Base-by-base conservation (phyloP, 2,113 vertebrate genomes). In the Paramormyrops kingsleyae region DNA sequence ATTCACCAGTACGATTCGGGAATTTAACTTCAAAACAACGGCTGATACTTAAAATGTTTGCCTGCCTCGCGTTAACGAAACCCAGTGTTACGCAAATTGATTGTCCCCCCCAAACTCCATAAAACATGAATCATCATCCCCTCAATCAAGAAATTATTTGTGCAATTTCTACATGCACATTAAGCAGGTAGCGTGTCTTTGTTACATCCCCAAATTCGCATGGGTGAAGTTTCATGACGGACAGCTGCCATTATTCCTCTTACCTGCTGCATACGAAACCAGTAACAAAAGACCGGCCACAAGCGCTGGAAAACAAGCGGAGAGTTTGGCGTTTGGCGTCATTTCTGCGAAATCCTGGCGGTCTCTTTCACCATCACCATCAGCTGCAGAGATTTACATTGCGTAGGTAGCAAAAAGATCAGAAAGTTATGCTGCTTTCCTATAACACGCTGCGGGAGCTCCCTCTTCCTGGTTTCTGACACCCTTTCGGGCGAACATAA, bases 261-360 rank as follows among this genome's bases (percentile, higher is more conserved):
- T 92, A 95, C 95, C 95, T 94, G 95, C 87, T 49, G 56, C 83
- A 21, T 90, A 27, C 88, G 93, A 46, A 47, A 88, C 4, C 49
- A 92, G n/a, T 87, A 91, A 2, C 35, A 92, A 24, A 62, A 93
- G n/a, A 77, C 92, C 88, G 87, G 88, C 91, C 80, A 93, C 70
- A 6, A 94, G 88, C 87, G 87, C 50, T 27, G 13, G 10, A 39
- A 35, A 89, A 2, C 47, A 21, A 66, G 46, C 21, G 90, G 44
- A 74, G 31, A 27, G 19, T 24, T 87, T 85, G 53, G 15, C 42
- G 3, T 88, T 93, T 80, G 27, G 35, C 10, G 31, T 53, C 31
- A 87, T 90, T 42, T 49, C 44, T 7, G 84, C 1, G 27, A n/a
- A n/a, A 66, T 80, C 80, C 35, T 77, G 77, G 15, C 13, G 42